A percentile compares a stretch with the other conserved stretches of the same genome.
phyloP scores from a whole-genome alignment of 2,888 invertebrate genomes.

The Didymodactylos carnosus region DNA sequence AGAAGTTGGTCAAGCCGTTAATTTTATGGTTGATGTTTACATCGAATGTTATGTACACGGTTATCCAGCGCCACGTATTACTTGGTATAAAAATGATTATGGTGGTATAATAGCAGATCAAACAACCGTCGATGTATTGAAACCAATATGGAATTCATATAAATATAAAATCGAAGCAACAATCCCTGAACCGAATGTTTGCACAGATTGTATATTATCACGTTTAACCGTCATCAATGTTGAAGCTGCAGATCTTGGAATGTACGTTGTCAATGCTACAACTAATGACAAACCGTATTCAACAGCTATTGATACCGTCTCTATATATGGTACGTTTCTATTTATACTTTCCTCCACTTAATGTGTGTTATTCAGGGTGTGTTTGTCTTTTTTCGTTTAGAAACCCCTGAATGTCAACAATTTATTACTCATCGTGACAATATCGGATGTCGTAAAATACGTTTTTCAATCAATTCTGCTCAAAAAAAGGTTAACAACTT shows the following conservation, averaged over 20 bases:
- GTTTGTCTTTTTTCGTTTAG: neutral
- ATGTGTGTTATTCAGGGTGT: neutral
- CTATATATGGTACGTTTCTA: neutral
- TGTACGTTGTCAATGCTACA: slow-evolving; percentile 9
- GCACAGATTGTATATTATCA: slow-evolving; percentile 14
- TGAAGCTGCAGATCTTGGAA: slow-evolving; percentile 5
- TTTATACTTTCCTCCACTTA: no score
- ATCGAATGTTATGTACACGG: slow-evolving; percentile 14
- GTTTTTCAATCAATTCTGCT: neutral
- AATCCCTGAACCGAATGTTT: slow-evolving; percentile 13
- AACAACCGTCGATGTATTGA: neutral
- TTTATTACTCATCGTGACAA: slow-evolving; percentile 14
- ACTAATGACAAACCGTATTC: neutral
- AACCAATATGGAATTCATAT: neutral
- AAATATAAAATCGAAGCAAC: slow-evolving; percentile 14
- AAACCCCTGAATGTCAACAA: slow-evolving; percentile 15
- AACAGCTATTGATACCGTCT: neutral
- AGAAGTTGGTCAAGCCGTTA: slow-evolving; percentile 11
- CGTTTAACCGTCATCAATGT: slow-evolving; percentile 14
- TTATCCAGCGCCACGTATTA: slow-evolving; percentile 10
- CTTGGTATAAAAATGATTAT: slow-evolving; percentile 10
- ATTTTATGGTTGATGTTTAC: slow-evolving; percentile 10
- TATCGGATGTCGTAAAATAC: slow-evolving; percentile 11
- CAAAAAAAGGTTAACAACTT: no score
- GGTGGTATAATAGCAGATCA: neutral